Conservation (phyloP, 2,888 invertebrate genomes). For the Pseudeuparius sepicola region DNA sequence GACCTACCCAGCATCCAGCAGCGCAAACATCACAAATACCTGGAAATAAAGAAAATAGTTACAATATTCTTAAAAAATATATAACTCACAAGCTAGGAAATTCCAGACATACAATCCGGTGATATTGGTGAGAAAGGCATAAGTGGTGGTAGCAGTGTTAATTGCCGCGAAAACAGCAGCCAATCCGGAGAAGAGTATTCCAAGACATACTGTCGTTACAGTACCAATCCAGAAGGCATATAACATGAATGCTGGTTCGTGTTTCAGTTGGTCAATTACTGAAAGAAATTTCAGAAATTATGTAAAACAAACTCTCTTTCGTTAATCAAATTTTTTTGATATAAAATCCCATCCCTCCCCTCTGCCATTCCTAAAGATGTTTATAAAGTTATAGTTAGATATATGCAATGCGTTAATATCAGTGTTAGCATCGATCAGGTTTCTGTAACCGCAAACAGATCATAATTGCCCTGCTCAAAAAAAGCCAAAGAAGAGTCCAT, state of each 20-base stretch:
- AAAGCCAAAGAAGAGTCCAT: too few species aligned
- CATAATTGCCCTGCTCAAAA: too few species aligned
- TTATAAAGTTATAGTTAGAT: too few species aligned
- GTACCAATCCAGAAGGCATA: slow-evolving; percentile 70
- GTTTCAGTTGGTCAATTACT: slow-evolving; percentile 53
- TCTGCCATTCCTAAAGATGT: too few species aligned
- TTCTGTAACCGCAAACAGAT: too few species aligned
- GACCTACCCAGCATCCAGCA: slow-evolving; percentile 71
- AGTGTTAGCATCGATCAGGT: too few species aligned
- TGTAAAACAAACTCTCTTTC: neutral
- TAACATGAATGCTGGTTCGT: slow-evolving; percentile 53
- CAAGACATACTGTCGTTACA: slow-evolving; percentile 56
- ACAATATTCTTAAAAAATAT: slow-evolving; percentile 5
- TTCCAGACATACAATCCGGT: slow-evolving; percentile 71
- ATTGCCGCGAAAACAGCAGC: slow-evolving; percentile 67
- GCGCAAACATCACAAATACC: slow-evolving; percentile 67
- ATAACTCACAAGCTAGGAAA: slow-evolving; percentile 57
- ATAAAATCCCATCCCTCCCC: too few species aligned
- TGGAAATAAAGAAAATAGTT: slow-evolving; percentile 34
- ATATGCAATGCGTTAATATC: too few species aligned
- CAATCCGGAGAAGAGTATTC: slow-evolving; percentile 58
- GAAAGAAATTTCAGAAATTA: slow-evolving; percentile 30
- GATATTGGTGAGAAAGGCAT: slow-evolving; percentile 55
- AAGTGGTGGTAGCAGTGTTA: slow-evolving; percentile 67
- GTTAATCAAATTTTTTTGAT: neutral